These are phyloP conservation scores for Tipula lateralis DNA, from an alignment of 2,888 invertebrate genomes.

Conservation along the genomic window DNA sequence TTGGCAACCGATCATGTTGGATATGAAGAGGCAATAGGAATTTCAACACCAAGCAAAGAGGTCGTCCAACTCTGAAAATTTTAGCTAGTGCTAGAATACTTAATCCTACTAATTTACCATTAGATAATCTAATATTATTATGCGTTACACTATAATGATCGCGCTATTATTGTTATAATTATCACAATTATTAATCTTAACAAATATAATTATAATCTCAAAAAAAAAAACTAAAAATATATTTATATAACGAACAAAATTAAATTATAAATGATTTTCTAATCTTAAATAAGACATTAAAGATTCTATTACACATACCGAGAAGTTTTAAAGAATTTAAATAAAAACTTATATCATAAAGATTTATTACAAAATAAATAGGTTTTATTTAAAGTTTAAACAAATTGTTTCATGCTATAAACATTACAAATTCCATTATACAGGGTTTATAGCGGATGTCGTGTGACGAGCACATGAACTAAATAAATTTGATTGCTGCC, in stretches of 20 bases:
- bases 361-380: background rate
- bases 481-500: background rate
- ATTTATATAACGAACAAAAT: conserved; percentile 1
- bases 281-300: background rate
- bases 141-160: background rate
- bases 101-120: conserved; percentile 24
- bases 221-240: background rate
- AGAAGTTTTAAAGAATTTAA: background rate
- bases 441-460: background rate
- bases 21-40: conserved; percentile 86
- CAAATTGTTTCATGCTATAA: background rate
- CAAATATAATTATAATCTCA: background rate
- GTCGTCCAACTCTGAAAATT: conserved; percentile 52
- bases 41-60: conserved; percentile 88
- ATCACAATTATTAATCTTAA: background rate
- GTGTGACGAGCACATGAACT: background rate
- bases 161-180: conserved; percentile 3
- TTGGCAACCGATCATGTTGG: conserved; percentile 58
- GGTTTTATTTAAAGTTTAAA: background rate
- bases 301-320: background rate
- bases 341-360: conserved; percentile 7
- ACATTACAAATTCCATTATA: background rate
- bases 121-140: conserved; percentile 24
- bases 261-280: conserved; percentile 19
- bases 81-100: background rate